A percentile compares a stretch with the other conserved stretches of the same genome.
phyloP scores from a whole-genome alignment of 2,888 invertebrate species.

The Drosophila dives region DNA sequence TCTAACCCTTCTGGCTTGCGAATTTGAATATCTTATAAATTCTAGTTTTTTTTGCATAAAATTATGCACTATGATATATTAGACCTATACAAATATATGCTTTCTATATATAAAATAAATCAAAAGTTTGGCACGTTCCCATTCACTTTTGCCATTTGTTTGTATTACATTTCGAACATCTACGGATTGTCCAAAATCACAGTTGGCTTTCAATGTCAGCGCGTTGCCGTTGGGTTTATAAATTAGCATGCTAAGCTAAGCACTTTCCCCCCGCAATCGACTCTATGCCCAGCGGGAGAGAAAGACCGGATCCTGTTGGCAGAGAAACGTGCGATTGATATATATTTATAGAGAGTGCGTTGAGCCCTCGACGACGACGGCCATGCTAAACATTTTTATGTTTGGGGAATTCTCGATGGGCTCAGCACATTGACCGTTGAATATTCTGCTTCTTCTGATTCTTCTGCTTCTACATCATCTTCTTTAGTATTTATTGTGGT shows the following conservation, averaged over 20 bases:
- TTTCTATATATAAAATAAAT: background rate
- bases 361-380: constrained; percentile 15
- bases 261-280: background rate
- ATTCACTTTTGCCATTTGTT: constrained; percentile 28
- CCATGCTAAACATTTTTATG: constrained; percentile 50
- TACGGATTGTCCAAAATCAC: constrained; percentile 57
- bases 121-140: constrained; percentile 8
- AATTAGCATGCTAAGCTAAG: constrained; percentile 61
- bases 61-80: background rate
- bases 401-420: constrained; percentile 58
- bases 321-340: constrained; percentile 60
- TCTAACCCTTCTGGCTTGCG: background rate
- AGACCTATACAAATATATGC: background rate
- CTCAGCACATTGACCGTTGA: constrained; percentile 47
- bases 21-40: background rate
- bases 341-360: constrained; percentile 71
- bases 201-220: constrained; percentile 56
- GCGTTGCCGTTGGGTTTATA: constrained; percentile 58
- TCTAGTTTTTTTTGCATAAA: background rate
- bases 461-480: background rate
- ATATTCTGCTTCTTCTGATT: background rate
- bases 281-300: background rate
- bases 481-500: background rate
- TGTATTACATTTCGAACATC: constrained; percentile 20
- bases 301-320: constrained; percentile 67